Percentiles rank a stretch among this genome's conserved stretches.
These are phyloP conservation scores for Ctenosaura bakeri DNA, from an alignment of 2,797 vertebrate species.

Conservation along the genomic window DNA sequence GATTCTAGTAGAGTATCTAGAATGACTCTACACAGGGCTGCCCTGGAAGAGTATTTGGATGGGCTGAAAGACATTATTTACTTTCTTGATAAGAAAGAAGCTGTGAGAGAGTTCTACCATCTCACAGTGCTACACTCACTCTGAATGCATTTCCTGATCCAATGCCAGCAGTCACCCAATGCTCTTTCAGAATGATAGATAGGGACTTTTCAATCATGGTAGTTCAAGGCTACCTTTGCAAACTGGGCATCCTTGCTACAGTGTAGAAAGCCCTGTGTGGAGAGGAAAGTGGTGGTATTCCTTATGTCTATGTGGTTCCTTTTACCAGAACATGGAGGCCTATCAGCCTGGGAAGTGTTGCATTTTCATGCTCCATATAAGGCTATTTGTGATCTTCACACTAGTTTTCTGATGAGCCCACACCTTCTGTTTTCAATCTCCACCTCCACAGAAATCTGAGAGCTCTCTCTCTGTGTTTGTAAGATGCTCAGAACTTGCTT, in stretches of 20 bases:
- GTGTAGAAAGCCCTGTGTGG: no score
- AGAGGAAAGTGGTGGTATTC: no score
- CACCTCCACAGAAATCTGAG: background rate
- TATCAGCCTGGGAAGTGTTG: background rate
- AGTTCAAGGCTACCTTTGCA: background rate
- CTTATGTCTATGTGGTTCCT: background rate
- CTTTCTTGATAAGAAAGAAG: no score
- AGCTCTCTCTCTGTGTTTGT: background rate
- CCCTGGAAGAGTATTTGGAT: background rate
- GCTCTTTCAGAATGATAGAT: background rate
- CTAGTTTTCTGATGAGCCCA: slow-evolving; percentile 39
- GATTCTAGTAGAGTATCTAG: no score
- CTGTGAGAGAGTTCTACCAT: background rate
- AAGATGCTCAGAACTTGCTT: slow-evolving; percentile 28
- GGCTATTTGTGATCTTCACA: slow-evolving; percentile 43
- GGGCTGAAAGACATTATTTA: no score
- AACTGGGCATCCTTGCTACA: background rate
- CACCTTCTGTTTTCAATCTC: slow-evolving; percentile 50
- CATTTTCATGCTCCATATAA: slow-evolving; percentile 36
- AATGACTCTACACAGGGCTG: background rate
- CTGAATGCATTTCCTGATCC: background rate
- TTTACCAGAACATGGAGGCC: background rate
- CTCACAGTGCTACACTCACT: background rate
- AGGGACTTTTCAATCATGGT: background rate
- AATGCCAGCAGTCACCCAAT: background rate